A percentile compares a stretch with the other conserved stretches of the same genome.
Conservation (phyloP, 1,140 invertebrate species). For the Muscidifurax raptorellus region DNA sequence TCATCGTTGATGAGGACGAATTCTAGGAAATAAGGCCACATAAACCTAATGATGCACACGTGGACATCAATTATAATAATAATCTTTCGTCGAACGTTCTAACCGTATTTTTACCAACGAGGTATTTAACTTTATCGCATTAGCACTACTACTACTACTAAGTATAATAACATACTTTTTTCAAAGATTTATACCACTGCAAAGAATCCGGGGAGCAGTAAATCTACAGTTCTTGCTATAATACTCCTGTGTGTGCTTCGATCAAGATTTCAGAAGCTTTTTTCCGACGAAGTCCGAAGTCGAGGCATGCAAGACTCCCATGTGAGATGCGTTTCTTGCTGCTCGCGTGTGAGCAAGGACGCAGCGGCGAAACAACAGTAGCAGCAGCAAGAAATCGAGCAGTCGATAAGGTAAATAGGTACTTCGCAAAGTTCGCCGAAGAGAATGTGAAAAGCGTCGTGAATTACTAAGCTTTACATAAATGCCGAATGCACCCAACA, state of each 20-base stretch:
- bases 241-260: background rate
- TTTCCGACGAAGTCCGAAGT: slow-evolving; percentile 42
- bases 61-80: background rate
- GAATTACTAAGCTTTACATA: slow-evolving; percentile 52
- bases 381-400: slow-evolving; percentile 43
- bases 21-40: background rate
- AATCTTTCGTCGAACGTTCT: background rate
- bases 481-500: background rate
- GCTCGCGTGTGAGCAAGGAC: slow-evolving; percentile 69
- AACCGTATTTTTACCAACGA: background rate
- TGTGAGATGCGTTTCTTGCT: slow-evolving; percentile 36
- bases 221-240: background rate
- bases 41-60: background rate
- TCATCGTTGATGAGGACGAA: slow-evolving; percentile 3
- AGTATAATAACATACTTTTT: background rate
- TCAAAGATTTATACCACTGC: background rate
- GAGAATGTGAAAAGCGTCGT: slow-evolving; percentile 55
- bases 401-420: slow-evolving; percentile 68
- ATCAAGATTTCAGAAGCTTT: slow-evolving; percentile 40
- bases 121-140: background rate
- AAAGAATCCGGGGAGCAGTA: background rate
- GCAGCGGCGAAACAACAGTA: slow-evolving; percentile 48
- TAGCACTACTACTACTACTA: background rate
- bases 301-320: slow-evolving; percentile 62
- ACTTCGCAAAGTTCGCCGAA: slow-evolving; percentile 66